Percentiles rank a stretch among this genome's conserved stretches.
Conservation (phyloP, 1,140 invertebrate species). For the Rhynchophorus ferrugineus region DNA sequence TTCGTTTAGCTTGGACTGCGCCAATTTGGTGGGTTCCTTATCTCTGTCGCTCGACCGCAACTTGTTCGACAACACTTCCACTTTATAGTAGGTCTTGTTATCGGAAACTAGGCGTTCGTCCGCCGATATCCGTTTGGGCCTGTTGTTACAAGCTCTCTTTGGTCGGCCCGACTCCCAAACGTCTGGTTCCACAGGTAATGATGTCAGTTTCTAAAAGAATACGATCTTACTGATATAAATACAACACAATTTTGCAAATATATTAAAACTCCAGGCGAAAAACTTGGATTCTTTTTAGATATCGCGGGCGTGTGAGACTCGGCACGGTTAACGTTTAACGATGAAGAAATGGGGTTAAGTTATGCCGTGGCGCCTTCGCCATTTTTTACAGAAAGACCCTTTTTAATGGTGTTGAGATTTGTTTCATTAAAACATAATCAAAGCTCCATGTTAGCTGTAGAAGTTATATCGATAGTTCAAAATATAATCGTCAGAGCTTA, state of each 20-base stretch:
- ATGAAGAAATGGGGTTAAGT: too few species aligned
- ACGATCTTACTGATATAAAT: not conserved
- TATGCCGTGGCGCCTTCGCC: too few species aligned
- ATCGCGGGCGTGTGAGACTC: not conserved
- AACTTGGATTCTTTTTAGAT: not conserved
- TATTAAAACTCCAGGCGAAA: not conserved
- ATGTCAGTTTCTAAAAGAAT: slow-evolving; percentile 24
- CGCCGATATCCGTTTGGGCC: slow-evolving; percentile 46
- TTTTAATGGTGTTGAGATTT: too few species aligned
- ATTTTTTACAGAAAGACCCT: too few species aligned
- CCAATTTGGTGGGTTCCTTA: slow-evolving; percentile 20
- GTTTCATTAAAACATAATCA: too few species aligned
- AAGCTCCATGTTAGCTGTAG: too few species aligned
- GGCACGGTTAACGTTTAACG: too few species aligned
- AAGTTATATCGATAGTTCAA: too few species aligned
- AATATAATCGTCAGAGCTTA: too few species aligned
- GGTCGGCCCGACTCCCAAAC: slow-evolving; percentile 37
- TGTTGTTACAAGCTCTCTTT: slow-evolving; percentile 37
- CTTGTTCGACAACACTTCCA: slow-evolving; percentile 63
- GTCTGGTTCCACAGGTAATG: slow-evolving; percentile 23
- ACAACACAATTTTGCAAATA: too few species aligned
- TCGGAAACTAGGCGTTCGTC: slow-evolving; percentile 52
- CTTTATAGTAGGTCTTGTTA: slow-evolving; percentile 63
- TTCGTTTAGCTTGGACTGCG: slow-evolving; percentile 22
- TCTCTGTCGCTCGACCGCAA: slow-evolving; percentile 46